Base-by-base conservation (phyloP, 2,888 invertebrate species). In the Drosophila anceps region DNA sequence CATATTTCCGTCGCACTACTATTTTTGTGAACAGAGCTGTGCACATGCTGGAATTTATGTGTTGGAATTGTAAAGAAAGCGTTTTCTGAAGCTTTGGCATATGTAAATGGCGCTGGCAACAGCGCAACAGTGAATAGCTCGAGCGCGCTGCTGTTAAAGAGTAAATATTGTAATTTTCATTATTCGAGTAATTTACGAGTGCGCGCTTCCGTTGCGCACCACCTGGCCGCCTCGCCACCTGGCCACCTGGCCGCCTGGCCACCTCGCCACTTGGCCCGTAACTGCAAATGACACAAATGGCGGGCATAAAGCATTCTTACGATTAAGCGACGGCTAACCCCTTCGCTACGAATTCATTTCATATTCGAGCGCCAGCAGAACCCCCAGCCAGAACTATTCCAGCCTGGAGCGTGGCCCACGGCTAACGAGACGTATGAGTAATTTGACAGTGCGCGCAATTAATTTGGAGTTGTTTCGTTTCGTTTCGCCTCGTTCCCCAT, bases 81-180 rank as follows among this genome's bases (percentile, higher is more conserved):
- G 77, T 55, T 77, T 71, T 48, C 29, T 29, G 18, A 71, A 44
- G 53, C 43, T 29, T 51, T 31, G 20, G 33, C 41, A 48, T 20
- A 57, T 27, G 54, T 18, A 60, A 72, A 55, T 67, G 37, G 18
- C 51, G 53, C 57, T 48, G 54, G 37, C 53, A 15, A 24, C 24
- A 24, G 9, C 24, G 29, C 24, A 48, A n/a, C 51, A 27, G 9
- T 51, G 44, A 53, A 41, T 55, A 60, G 63, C 43, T 12, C 12
- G 13, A 31, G 20, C 20, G 4, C 27, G 35, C 27, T 33, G 55
- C 33, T 63, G 55, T 74, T 70, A 73, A 84, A 61, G 85, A 79
- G 85, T 84, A 82, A 84, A 90, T 90, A 85, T 82, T 90, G 80
- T 76, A 84, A 88, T 84, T 84, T 84, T 72, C 90, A 90, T 84